Evolutionary conservation across 2,113 vertebrate genomes (phyloP).

Genomic region (Heteronetta atricapilla): DNA sequence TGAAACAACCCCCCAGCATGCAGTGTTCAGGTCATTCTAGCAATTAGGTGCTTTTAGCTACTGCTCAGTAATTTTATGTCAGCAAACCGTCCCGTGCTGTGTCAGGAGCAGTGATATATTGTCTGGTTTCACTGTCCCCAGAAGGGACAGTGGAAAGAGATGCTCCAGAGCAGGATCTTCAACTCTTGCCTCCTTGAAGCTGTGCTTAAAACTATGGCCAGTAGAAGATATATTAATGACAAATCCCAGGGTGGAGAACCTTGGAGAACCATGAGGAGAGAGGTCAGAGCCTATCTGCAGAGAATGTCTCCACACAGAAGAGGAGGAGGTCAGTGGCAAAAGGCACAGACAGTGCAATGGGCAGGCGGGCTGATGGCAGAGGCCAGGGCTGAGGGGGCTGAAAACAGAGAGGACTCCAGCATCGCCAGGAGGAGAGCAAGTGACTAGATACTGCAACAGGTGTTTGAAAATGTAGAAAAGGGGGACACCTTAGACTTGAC

Average conservation of each 20-base stretch:
- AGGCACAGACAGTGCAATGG: neutral
- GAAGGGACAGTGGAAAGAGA: neutral
- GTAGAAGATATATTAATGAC: neutral
- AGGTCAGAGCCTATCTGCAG: neutral
- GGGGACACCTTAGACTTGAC: neutral
- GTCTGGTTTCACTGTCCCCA: neutral
- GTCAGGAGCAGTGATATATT: fast-evolving
- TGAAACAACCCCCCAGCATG: neutral
- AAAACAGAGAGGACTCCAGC: neutral
- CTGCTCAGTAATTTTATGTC: neutral
- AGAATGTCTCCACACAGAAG: fast-evolving
- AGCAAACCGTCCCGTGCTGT: neutral
- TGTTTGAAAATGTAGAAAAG: neutral
- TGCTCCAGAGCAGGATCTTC: neutral
- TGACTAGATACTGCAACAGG: neutral
- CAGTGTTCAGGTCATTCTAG: neutral
- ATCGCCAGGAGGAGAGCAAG: neutral
- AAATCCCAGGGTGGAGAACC: neutral
- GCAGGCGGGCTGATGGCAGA: neutral
- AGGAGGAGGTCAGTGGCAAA: neutral
- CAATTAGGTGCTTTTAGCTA: neutral
- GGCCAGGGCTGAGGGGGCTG: neutral
- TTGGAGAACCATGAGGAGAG: neutral
- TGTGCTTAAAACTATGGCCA: neutral
- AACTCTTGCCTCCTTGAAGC: neutral